Evolutionary conservation across 92 coral and sea anemone genomes (phyloP).

Genomic region (Palythoa grandis): DNA sequence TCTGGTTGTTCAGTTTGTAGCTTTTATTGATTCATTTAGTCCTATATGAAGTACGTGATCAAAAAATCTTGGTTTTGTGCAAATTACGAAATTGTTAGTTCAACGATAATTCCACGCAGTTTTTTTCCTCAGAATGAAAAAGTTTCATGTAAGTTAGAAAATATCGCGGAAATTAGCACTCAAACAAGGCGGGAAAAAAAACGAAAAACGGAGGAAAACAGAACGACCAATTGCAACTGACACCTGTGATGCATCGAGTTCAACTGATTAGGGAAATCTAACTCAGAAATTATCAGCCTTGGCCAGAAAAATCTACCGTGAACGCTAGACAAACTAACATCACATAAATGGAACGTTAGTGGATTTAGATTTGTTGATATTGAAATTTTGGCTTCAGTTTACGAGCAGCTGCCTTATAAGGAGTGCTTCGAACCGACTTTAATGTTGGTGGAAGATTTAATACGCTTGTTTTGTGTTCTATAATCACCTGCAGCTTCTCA

Average conservation of each 20-base stretch:
- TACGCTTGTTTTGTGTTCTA: too few relatives aligned
- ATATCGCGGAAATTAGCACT: conserved; percentile 43
- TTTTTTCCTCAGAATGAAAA: conserved; percentile 25
- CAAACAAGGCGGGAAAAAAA: background rate
- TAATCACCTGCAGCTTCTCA: too few relatives aligned
- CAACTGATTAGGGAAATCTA: background rate
- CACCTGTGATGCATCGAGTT: background rate
- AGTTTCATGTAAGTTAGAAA: conserved; percentile 17
- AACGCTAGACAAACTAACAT: background rate
- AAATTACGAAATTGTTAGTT: background rate
- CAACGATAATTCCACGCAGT: background rate
- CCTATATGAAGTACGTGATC: background rate
- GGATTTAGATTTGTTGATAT: conserved; percentile 40
- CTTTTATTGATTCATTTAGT: background rate
- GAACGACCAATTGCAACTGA: background rate
- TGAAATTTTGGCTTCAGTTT: conserved; percentile 34
- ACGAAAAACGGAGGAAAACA: background rate
- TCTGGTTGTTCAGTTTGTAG: background rate
- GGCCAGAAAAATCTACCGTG: conserved; percentile 12
- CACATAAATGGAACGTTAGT: conserved; percentile 20
- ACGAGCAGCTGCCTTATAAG: conserved; percentile 8
- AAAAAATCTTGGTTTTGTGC: background rate
- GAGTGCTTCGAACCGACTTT: background rate
- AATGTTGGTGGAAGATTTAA: background rate
- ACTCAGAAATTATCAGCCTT: conserved; percentile 17